A percentile compares a stretch with the other conserved stretches of the same genome.
These are phyloP conservation scores for Mesoligia furuncula DNA, from an alignment of 2,888 invertebrate species.

Conservation along the genomic window DNA sequence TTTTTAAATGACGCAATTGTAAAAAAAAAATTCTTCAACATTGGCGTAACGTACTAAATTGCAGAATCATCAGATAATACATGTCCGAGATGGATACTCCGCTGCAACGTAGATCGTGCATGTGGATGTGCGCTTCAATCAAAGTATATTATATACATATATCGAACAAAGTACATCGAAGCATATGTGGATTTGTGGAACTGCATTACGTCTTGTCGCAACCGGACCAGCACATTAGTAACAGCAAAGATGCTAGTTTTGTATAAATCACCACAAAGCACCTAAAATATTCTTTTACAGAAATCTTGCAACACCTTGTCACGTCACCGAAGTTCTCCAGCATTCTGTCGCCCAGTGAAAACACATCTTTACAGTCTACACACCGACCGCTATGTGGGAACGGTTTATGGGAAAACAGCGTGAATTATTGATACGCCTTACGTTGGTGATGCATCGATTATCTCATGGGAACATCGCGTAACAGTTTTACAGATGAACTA, in stretches of 20 bases:
- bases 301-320: neutral
- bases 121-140: neutral
- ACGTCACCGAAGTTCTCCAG: conserved; percentile 5
- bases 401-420: conserved; percentile 53
- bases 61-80: neutral
- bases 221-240: neutral
- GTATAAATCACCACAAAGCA: conserved; percentile 2
- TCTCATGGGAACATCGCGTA: conserved; percentile 58
- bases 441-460: conserved; percentile 54
- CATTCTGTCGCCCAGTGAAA: conserved; percentile 25
- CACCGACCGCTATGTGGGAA: conserved; percentile 44
- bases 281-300: neutral
- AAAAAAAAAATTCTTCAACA: neutral
- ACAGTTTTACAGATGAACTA: conserved; percentile 43
- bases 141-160: neutral
- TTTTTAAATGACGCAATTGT: neutral
- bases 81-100: too few relatives aligned
- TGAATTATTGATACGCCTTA: conserved; percentile 57
- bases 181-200: neutral
- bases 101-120: neutral
- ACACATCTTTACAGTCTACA: conserved; percentile 35
- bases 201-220: neutral
- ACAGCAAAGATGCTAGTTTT: neutral
- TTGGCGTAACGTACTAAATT: neutral
- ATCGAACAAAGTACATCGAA: too few relatives aligned